phyloP scores from a whole-genome alignment of 2,888 invertebrate genomes.

The Shargacucullia verbasci region DNA sequence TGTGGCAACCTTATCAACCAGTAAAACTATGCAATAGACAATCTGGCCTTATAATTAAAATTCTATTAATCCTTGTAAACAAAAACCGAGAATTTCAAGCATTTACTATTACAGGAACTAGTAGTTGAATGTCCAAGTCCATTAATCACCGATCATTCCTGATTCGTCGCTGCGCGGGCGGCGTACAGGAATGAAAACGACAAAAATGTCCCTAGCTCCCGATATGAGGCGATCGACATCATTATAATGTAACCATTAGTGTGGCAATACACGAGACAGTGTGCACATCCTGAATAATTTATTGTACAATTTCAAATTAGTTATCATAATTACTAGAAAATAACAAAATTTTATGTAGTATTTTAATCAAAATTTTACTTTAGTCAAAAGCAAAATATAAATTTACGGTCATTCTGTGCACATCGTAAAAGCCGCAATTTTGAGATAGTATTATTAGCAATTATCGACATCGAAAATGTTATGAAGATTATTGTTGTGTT shows the following conservation, averaged over 20 bases:
- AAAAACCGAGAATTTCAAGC: constrained; percentile 19
- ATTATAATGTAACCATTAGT: constrained; percentile 52
- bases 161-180: constrained; percentile 8
- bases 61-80: constrained; percentile 2
- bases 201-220: constrained; percentile 44
- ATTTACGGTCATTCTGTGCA: too few relatives aligned
- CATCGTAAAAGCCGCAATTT: too few relatives aligned
- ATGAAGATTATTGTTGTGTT: too few relatives aligned
- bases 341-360: too few relatives aligned
- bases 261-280: constrained; percentile 13
- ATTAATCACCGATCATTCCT: constrained; percentile 36
- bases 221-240: constrained; percentile 50
- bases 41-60: neutral
- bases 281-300: neutral
- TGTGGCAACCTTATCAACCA: too few relatives aligned
- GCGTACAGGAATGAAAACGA: constrained; percentile 17
- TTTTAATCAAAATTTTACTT: too few relatives aligned
- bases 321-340: too few relatives aligned
- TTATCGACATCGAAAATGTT: too few relatives aligned
- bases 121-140: constrained; percentile 38
- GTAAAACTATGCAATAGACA: too few relatives aligned
- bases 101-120: constrained; percentile 39
- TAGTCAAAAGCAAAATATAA: too few relatives aligned
- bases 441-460: too few relatives aligned
- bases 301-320: too few relatives aligned